Conservation (phyloP, 2,797 vertebrate species). For the Triplophysa yarkandensis region DNA sequence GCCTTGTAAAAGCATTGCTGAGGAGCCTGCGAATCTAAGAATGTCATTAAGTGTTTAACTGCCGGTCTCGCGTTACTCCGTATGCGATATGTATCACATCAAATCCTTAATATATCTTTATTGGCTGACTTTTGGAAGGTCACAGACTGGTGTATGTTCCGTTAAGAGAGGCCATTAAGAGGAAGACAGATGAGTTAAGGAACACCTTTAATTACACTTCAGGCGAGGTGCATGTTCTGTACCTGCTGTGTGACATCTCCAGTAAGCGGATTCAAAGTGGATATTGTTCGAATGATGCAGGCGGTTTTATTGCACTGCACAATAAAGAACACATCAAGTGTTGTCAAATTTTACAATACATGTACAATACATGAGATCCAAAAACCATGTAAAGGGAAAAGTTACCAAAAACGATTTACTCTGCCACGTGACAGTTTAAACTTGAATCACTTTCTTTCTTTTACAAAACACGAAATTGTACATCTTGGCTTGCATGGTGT, state of each 20-base stretch:
- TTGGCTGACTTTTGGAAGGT: conserved; percentile 54
- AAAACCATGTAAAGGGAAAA: background rate
- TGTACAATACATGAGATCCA: background rate
- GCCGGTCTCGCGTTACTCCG: conserved; percentile 54
- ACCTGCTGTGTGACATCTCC: background rate
- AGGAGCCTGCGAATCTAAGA: conserved; percentile 51
- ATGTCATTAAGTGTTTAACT: conserved; percentile 46
- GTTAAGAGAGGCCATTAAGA: conserved; percentile 5
- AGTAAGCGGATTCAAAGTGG: background rate
- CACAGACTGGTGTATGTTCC: conserved; percentile 27
- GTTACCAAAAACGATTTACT: too few relatives aligned
- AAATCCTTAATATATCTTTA: conserved; percentile 58
- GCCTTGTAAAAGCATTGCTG: conserved; percentile 53
- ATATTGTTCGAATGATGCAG: background rate
- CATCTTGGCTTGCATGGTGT: too few relatives aligned
- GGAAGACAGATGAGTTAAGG: background rate
- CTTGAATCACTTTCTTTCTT: too few relatives aligned
- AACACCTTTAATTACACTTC: conserved; percentile 10
- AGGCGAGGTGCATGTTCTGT: background rate
- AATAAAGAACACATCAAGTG: background rate
- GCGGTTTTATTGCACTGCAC: background rate
- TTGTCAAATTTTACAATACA: too few relatives aligned
- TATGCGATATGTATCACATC: conserved; percentile 53
- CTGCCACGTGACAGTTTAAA: too few relatives aligned
- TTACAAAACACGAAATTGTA: too few relatives aligned